A percentile compares a stretch with the other conserved stretches of the same genome.
phyloP scores from a whole-genome alignment of 2,113 vertebrate genomes.

The Seriola dumerili region DNA sequence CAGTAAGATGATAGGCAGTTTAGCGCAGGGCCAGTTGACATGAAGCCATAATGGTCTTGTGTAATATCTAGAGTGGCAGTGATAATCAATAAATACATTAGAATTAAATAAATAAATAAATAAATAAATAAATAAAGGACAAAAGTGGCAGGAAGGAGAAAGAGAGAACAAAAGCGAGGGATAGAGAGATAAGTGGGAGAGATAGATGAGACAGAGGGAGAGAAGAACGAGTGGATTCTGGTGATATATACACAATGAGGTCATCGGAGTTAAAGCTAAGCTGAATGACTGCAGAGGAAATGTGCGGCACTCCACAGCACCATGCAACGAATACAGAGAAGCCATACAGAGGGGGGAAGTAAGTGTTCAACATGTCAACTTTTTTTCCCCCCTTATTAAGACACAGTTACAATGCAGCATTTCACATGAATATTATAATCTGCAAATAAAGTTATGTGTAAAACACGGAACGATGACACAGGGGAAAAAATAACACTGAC shows the following conservation, averaged over 20 bases:
- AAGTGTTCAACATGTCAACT: no score
- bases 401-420: no score
- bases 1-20: slow-evolving; percentile 68
- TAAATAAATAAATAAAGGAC: background rate
- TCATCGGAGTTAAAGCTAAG: slow-evolving; percentile 54
- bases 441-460: no score
- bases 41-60: slow-evolving; percentile 39
- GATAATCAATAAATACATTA: slow-evolving; percentile 33
- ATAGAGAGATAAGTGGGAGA: slow-evolving; percentile 17
- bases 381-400: no score
- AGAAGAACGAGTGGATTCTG: slow-evolving; percentile 40
- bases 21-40: slow-evolving; percentile 52
- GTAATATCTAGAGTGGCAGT: slow-evolving; percentile 33
- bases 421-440: no score
- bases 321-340: background rate
- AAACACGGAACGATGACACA: no score
- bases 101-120: background rate
- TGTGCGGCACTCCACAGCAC: slow-evolving; percentile 20
- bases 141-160: slow-evolving; percentile 12
- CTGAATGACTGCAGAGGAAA: slow-evolving; percentile 42
- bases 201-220: slow-evolving; percentile 11
- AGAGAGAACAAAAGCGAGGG: slow-evolving; percentile 7
- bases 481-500: no score
- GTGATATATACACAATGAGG: slow-evolving; percentile 55
- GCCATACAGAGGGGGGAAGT: background rate